Percentiles rank a stretch among this genome's conserved stretches.
Conservation (phyloP, 2,797 vertebrate genomes). For the Neosalanx taihuensis region DNA sequence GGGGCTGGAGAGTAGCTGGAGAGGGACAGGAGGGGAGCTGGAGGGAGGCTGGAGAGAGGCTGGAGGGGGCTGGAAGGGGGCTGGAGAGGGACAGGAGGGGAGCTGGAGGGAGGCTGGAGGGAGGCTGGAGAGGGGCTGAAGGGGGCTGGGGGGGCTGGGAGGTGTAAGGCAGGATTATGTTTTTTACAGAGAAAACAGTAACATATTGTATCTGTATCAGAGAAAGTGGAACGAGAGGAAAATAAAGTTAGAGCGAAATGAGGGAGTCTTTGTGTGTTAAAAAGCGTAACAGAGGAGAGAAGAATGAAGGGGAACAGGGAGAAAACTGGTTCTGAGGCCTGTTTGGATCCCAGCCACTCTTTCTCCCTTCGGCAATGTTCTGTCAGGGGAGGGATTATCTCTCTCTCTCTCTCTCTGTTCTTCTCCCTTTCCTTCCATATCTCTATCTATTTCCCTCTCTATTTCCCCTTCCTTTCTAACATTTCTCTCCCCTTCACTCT, state of each 20-base stretch:
- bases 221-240: slow-evolving; percentile 26
- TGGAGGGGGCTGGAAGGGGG: too few relatives aligned
- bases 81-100: too few relatives aligned
- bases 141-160: too few relatives aligned
- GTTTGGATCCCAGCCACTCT: slow-evolving; percentile 14
- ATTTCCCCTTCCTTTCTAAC: background rate
- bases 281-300: background rate
- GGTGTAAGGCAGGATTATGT: too few relatives aligned
- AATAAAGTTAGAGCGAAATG: background rate
- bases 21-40: too few relatives aligned
- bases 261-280: background rate
- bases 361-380: slow-evolving; percentile 20
- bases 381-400: slow-evolving; percentile 14
- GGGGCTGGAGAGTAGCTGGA: too few relatives aligned
- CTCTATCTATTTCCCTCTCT: slow-evolving; percentile 13
- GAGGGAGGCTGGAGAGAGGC: too few relatives aligned
- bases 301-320: slow-evolving; percentile 27
- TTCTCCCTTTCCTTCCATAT: slow-evolving; percentile 24
- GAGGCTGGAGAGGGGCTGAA: too few relatives aligned
- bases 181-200: background rate
- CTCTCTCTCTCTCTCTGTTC: background rate
- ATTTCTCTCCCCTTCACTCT: too few relatives aligned
- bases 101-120: too few relatives aligned
- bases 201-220: background rate
- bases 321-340: slow-evolving; percentile 30